Conservation (phyloP, 2,797 vertebrate genomes). For the Hydrocynus forskahlii region DNA sequence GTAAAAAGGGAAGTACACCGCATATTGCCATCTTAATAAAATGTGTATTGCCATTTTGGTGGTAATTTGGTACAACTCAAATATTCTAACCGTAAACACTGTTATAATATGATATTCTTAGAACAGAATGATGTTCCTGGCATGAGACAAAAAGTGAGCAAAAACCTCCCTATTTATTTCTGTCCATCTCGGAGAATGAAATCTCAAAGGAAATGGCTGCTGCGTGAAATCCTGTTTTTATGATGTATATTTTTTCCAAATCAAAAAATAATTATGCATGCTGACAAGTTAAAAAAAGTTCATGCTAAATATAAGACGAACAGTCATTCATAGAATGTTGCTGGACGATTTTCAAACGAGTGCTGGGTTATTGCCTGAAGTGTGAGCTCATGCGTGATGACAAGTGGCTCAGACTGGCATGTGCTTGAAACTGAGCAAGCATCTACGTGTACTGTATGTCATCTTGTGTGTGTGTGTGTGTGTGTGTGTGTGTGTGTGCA, state of each 20-base stretch:
- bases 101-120: too few species aligned
- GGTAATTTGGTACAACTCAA: too few species aligned
- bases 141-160: too few species aligned
- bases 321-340: neutral
- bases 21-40: too few species aligned
- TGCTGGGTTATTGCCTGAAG: neutral
- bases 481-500: neutral
- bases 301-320: neutral
- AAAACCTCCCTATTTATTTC: too few species aligned
- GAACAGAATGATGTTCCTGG: too few species aligned
- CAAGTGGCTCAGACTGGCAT: neutral
- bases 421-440: neutral
- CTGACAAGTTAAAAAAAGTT: neutral
- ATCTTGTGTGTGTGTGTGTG: neutral
- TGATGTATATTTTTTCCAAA: neutral
- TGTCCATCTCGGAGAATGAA: too few species aligned
- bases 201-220: neutral
- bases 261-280: neutral
- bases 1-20: too few species aligned
- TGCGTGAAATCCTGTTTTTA: neutral
- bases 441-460: too few species aligned
- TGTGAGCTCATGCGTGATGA: neutral
- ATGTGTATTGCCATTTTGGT: too few species aligned
- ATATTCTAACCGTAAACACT: too few species aligned
- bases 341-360: slow-evolving; percentile 2